Evolutionary conservation across 2,113 vertebrate genomes (phyloP), one percentile per base, ranked within the genome.

Genomic region (Anguilla japonica): DNA sequence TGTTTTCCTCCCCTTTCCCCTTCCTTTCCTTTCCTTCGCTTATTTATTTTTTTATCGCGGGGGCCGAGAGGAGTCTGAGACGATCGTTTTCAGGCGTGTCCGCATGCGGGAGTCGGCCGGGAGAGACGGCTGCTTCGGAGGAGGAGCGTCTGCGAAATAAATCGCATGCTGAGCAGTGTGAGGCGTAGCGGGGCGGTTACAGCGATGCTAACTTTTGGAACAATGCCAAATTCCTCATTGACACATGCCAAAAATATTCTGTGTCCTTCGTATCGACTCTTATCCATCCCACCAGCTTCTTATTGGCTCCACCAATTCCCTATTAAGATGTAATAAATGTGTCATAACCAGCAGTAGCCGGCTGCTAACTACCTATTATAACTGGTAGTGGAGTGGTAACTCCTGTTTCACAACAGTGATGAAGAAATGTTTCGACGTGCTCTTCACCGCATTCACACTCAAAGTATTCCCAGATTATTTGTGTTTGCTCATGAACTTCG

Each of bases 1-100:
- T 92, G 92, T 92, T 91, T 92, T 93, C 87, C 91, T 89, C 86
- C 81, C 53, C 81, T 60, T 79, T 93, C 92, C 91, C 90, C 90
- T 40, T 41, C 34, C 79, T 80, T n/a, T 81, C 16, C 40, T 34
- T 81, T 26, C 41, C 40, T 81, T 43, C 43, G 2, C 2, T 34
- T 81, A 3, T 41, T 81, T 80, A 41, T 81, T 81, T 81, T 43
- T 60, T 56, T 71, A 60, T 40, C 56, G 5, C 56, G 1, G 39
- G 53, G 81, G 85, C 79, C 41, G 15, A 90, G 87, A 92, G 90
- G 22, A 41, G 41, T 82, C 15, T 11, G 81, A 57, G 79, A 39
- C 18, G 14, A 53, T 63, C 34, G 7, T 26, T 63, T 81, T 60
- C 40, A 53, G 53, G 79, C 67, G 53, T 26, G 71, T 20, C 26